Evolutionary conservation across 2,888 invertebrate species (phyloP).

Genomic region (Melanotus villosus): DNA sequence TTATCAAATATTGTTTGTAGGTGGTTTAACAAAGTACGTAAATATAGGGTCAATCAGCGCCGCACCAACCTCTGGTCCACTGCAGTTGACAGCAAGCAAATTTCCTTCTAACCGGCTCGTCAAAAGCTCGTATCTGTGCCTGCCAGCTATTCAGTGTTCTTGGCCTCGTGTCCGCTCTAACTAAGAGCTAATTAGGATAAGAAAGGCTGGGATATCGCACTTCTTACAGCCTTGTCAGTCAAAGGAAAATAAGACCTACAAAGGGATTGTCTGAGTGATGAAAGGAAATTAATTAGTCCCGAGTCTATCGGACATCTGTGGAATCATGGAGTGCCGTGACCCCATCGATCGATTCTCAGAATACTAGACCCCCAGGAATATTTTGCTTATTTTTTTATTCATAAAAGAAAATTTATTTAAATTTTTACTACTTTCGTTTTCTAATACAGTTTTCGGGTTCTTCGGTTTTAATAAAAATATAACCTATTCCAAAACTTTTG

Average conservation of each 20-base stretch:
- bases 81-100: slow-evolving; percentile 58
- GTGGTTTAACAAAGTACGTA: no score
- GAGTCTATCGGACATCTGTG: slow-evolving; percentile 55
- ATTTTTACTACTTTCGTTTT: no score
- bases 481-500: no score
- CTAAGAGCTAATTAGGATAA: slow-evolving; percentile 64
- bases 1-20: background rate
- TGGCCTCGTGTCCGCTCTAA: slow-evolving; percentile 59
- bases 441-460: no score
- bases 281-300: slow-evolving; percentile 64
- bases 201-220: slow-evolving; percentile 60
- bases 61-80: slow-evolving; percentile 41
- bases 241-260: slow-evolving; percentile 62
- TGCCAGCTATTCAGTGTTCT: slow-evolving; percentile 58
- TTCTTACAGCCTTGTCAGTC: slow-evolving; percentile 62
- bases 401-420: background rate
- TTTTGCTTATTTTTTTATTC: background rate
- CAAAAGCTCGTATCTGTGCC: slow-evolving; percentile 58
- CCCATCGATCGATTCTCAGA: slow-evolving; percentile 26
- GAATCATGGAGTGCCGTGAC: slow-evolving; percentile 44
- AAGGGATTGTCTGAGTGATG: slow-evolving; percentile 63
- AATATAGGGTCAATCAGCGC: slow-evolving; percentile 24
- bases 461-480: no score
- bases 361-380: background rate
- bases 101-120: slow-evolving; percentile 57